Percentiles rank a stretch among this genome's conserved stretches.
These are phyloP conservation scores for Lanius ludovicianus DNA, from an alignment of 2,113 vertebrate species.

Conservation along the genomic window DNA sequence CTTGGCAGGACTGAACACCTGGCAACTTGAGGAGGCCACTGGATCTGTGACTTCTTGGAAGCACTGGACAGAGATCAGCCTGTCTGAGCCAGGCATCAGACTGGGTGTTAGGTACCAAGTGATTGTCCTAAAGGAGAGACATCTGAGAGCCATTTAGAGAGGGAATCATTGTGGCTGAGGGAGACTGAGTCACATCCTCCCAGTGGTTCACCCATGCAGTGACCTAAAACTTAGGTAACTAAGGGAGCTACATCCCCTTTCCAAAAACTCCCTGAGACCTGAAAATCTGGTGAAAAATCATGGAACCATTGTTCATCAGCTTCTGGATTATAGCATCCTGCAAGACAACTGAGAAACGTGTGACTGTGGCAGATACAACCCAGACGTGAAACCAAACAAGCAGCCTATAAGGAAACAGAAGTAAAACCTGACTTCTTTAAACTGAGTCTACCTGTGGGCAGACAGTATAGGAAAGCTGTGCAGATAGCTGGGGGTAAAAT, in stretches of 20 bases:
- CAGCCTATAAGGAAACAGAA: neutral
- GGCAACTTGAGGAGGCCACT: neutral
- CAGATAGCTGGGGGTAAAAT: neutral
- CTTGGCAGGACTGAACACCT: neutral
- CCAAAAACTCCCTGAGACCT: neutral
- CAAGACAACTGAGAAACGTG: neutral
- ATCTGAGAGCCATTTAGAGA: slow-evolving; percentile 20
- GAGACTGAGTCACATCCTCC: neutral
- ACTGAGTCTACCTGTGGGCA: neutral
- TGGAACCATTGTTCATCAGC: neutral
- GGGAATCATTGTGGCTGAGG: neutral
- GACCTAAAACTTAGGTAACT: slow-evolving; percentile 8
- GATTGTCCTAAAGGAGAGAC: neutral
- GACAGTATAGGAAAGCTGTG: neutral
- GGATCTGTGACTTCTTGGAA: neutral
- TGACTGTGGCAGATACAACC: neutral
- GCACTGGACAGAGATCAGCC: neutral
- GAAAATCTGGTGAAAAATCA: neutral
- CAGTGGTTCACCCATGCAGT: neutral
- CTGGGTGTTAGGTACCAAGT: neutral
- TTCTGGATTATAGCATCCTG: neutral
- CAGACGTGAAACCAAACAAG: neutral
- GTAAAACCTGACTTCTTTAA: neutral
- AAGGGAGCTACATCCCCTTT: neutral
- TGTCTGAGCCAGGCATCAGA: neutral